Base-by-base conservation (phyloP, 1,140 invertebrate genomes). In the Drosophila truncata region DNA sequence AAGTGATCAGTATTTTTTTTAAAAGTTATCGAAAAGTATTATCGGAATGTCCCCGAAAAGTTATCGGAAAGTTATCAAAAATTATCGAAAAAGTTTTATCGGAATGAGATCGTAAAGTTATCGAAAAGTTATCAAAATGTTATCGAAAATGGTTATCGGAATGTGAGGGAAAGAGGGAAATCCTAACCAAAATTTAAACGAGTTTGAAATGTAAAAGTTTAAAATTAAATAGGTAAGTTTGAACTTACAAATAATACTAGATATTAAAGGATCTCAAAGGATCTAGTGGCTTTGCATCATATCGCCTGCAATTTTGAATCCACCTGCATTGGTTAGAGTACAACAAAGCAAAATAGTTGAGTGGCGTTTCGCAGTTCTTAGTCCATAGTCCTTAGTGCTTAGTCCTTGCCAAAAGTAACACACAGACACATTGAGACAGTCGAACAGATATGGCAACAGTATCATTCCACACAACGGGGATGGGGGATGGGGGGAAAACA, bases 321-420 rank as follows among this genome's bases (percentile, higher is more conserved):
- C 25, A 29, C 41, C 16, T 16, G 4, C n/a, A 2, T 4, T 37
- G 25, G 25, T 5, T 13, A 66, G 82, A 23, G 74, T 55, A 80
- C 27, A 64, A 77, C 79, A 80, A 85, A 83, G 70, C 61, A 62
- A 87, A 80, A 74, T 74, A 83, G 71, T 71, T 73, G 76, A 79
- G 63, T 79, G 63, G 76, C 83, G 44, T 54, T 69, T 42, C 60
- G 49, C 47, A 79, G 75, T 78, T 46, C 62, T 66, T 50, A 74
- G 54, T 63, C 47, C 80, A 9, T 37, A 37, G 52, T 55, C 52
- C 52, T 55, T 55, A 79, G 75, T 78, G 41, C 62, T 66, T 50
- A 74, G 54, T 63, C 47, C 80, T 61, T 37, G 59, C 61, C 69
- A 61, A 86, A 81, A 70, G 60, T 64, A 79, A 73, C 49, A 82